Base-by-base conservation (phyloP, 2,113 vertebrate species). In the Narcine bancroftii region DNA sequence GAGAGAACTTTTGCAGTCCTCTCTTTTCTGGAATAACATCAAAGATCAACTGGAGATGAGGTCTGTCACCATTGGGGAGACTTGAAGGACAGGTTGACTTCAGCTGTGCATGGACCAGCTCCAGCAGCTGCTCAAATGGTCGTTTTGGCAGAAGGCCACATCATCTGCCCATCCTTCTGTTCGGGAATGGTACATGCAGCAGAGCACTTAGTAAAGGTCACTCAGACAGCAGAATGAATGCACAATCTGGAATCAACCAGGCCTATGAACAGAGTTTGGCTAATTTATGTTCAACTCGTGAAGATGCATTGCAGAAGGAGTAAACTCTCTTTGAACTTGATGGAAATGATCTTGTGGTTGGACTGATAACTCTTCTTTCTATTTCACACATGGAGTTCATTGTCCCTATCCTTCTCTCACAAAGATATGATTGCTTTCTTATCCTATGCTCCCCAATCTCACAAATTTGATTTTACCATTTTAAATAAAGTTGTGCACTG, bases 21-120 rank as follows among this genome's bases (percentile, higher is more conserved):
- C 3, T 19, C 53, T 87, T 53, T 33, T 15, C 53, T 85, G 0
- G 33, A 36, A 29, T 36, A n/a, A 36, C 36, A n/a, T 21, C 13
- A 21, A 21, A 19, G 60, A n/a, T n/a, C 56, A 56, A 60, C 53
- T n/a, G 53, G 81, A 36, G 53, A n/a, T 56, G 5, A 87, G 81
- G 29, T 85, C 29, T 87, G 79, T 56, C 21, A 50, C 50, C 13
- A 0, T 33, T 60, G 21, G 53, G 33, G 56, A 36, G 6, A n/a
- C 81, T 63, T 87, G 81, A 87, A 87, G 81, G 81, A 87, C 81
- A 60, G 60, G 81, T 60, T 53, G 60, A 63, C 81, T 36, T 36
- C 33, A 21, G 81, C 81, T 87, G 53, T 36, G 81, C 29, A n/a
- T 39, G 33, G 60, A 56, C 81, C 81, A 85, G 33, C 11, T 4